A percentile compares a stretch with the other conserved stretches of the same genome.
Evolutionary conservation across 2,888 invertebrate genomes (phyloP).

Genomic region (Philereme transversata): DNA sequence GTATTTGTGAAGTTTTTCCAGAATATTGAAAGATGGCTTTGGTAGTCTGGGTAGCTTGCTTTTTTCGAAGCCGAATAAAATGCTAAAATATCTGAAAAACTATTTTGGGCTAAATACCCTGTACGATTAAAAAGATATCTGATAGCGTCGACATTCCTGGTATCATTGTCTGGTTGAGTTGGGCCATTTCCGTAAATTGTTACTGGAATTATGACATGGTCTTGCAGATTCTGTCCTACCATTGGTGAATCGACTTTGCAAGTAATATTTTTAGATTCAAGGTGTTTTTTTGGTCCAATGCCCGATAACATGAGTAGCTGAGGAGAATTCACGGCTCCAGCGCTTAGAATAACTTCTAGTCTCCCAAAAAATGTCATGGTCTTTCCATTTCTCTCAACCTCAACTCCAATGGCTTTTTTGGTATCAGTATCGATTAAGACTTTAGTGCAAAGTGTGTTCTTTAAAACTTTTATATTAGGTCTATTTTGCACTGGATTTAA

Average conservation of each 20-base stretch:
- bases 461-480: slow-evolving; percentile 58
- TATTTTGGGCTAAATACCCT: slow-evolving; percentile 75
- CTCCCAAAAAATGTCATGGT: slow-evolving; percentile 46
- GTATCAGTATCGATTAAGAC: slow-evolving; percentile 69
- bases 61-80: slow-evolving; percentile 53
- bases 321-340: slow-evolving; percentile 76
- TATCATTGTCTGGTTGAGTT: slow-evolving; percentile 41
- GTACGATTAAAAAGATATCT: slow-evolving; percentile 77
- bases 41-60: slow-evolving; percentile 57
- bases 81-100: slow-evolving; percentile 79
- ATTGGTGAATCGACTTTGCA: slow-evolving; percentile 65
- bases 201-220: slow-evolving; percentile 71
- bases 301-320: slow-evolving; percentile 81
- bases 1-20: slow-evolving; percentile 53
- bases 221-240: slow-evolving; percentile 82
- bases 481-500: slow-evolving; percentile 19
- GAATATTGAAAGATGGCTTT: slow-evolving; percentile 48
- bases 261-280: slow-evolving; percentile 59
- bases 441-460: slow-evolving; percentile 74
- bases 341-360: slow-evolving; percentile 76
- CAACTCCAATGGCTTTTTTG: slow-evolving; percentile 65
- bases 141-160: slow-evolving; percentile 57
- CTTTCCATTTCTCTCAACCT: slow-evolving; percentile 50
- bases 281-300: slow-evolving; percentile 69
- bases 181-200: slow-evolving; percentile 59